phyloP scores from a whole-genome alignment of 2,888 invertebrate genomes.

The Danaus chrysippus region DNA sequence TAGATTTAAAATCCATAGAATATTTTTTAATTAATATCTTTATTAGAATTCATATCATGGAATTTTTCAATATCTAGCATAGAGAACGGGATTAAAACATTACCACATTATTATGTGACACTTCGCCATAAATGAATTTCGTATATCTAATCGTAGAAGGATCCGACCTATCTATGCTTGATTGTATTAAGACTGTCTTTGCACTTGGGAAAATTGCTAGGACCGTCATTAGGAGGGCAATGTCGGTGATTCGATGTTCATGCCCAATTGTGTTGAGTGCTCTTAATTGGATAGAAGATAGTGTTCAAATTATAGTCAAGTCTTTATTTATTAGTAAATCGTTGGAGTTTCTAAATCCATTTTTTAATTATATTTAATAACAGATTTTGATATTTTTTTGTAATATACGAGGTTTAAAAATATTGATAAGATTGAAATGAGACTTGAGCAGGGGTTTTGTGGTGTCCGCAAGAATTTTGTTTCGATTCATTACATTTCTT shows the following conservation, averaged over 20 bases:
- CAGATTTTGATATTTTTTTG: too few species aligned
- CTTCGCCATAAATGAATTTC: not conserved
- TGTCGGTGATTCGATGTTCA: slow-evolving; percentile 23
- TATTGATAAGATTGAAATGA: too few species aligned
- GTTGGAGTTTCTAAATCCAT: too few species aligned
- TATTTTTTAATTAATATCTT: too few species aligned
- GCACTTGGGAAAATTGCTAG: slow-evolving; percentile 17
- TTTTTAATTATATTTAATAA: too few species aligned
- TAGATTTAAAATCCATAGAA: too few species aligned
- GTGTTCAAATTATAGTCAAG: slow-evolving; percentile 7
- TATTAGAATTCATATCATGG: too few species aligned
- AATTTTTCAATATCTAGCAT: not conserved
- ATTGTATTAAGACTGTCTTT: slow-evolving; percentile 17
- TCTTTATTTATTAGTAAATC: too few species aligned
- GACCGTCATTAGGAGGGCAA: slow-evolving; percentile 27
- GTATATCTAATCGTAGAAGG: not conserved
- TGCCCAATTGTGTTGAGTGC: slow-evolving; percentile 31
- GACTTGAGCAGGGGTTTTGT: too few species aligned
- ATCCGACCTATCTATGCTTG: slow-evolving; percentile 8
- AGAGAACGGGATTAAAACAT: not conserved
- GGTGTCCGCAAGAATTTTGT: too few species aligned
- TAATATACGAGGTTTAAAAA: too few species aligned
- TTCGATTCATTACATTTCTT: too few species aligned
- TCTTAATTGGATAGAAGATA: slow-evolving; percentile 28
- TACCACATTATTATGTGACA: not conserved